Percentiles rank a stretch among this genome's conserved stretches.
Conservation (phyloP, 2,113 vertebrate species). For the Nyctibius bracteatus region DNA sequence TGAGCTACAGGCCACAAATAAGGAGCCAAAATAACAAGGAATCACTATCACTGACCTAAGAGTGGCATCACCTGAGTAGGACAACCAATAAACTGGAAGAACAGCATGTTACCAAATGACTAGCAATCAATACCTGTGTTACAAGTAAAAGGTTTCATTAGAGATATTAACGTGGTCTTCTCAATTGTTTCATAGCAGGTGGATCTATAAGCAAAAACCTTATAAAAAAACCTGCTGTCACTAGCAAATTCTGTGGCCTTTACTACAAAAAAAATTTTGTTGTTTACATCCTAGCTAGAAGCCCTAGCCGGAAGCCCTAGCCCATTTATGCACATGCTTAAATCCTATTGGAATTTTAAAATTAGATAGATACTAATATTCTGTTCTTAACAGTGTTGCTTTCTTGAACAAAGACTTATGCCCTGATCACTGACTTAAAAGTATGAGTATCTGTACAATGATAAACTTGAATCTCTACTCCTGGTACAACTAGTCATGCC, state of each 20-base stretch:
- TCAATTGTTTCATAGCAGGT: not conserved
- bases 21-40: not conserved
- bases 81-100: not conserved
- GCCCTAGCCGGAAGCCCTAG: not conserved
- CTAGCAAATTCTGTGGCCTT: not conserved
- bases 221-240: not conserved
- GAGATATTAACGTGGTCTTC: not conserved
- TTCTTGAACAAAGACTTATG: not conserved
- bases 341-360: not conserved
- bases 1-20: not conserved
- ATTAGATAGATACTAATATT: not conserved
- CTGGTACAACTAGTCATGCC: not conserved
- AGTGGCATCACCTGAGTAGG: not conserved
- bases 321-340: not conserved
- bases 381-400: not conserved
- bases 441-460: not conserved
- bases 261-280: not conserved
- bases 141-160: not conserved
- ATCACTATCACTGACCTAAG: not conserved
- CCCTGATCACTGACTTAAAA: not conserved
- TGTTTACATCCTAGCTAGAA: not conserved
- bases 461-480: not conserved
- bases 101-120: not conserved
- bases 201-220: not conserved
- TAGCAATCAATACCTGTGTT: not conserved